Evolutionary conservation across 2,888 invertebrate species (phyloP).

Genomic region (Xestoiulus laeticollis): DNA sequence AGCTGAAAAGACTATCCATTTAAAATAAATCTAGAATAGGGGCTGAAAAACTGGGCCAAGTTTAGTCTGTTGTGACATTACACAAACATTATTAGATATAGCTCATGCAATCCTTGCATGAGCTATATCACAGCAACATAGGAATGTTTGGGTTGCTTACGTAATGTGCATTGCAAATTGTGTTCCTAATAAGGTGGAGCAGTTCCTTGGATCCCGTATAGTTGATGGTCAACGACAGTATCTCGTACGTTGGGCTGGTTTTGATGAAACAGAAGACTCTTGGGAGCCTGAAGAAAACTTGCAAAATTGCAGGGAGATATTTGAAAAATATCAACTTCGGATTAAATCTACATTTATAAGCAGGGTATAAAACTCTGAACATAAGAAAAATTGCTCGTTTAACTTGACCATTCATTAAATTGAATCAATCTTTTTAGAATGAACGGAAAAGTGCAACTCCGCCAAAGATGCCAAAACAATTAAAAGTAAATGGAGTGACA

Average conservation of each 20-base stretch:
- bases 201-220: neutral
- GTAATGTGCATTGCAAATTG: neutral
- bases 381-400: neutral
- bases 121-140: too few relatives aligned
- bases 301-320: neutral
- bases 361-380: neutral
- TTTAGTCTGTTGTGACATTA: too few relatives aligned
- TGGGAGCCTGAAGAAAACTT: neutral
- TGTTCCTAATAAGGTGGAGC: neutral
- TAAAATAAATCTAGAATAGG: too few relatives aligned
- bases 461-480: neutral
- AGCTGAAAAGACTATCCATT: too few relatives aligned
- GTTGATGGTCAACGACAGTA: neutral
- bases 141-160: too few relatives aligned
- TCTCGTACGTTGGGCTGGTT: slow-evolving; percentile 11
- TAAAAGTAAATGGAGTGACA: neutral
- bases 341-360: neutral
- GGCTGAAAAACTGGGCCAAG: too few relatives aligned
- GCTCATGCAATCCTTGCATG: too few relatives aligned
- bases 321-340: neutral
- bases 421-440: neutral
- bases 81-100: too few relatives aligned
- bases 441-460: neutral
- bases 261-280: neutral
- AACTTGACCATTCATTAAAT: neutral